These are phyloP conservation scores for Dioctria rufipes DNA, from an alignment of 2,888 invertebrate genomes.

Conservation along the genomic window DNA sequence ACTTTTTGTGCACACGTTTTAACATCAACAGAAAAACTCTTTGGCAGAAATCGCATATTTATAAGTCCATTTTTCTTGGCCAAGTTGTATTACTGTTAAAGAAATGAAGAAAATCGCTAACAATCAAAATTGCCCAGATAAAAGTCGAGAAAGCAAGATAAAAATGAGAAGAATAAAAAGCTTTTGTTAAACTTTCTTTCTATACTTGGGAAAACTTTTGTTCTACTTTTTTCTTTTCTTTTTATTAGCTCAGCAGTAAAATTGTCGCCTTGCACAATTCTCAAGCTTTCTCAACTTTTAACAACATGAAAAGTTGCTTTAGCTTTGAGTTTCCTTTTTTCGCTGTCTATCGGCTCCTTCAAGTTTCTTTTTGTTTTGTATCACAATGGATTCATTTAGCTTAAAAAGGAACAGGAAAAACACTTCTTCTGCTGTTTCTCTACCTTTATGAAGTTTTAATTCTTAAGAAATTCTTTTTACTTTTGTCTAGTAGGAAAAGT, in stretches of 20 bases:
- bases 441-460: neutral
- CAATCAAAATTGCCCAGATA: neutral
- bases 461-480: no score
- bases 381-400: conserved; percentile 13
- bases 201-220: neutral
- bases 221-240: neutral
- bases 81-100: neutral
- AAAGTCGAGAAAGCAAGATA: neutral
- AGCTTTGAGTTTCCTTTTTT: neutral
- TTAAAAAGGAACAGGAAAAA: neutral
- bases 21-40: no score
- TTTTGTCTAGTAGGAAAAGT: no score
- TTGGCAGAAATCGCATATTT: neutral
- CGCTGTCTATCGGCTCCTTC: neutral
- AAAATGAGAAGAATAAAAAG: neutral
- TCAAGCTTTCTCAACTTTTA: neutral
- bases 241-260: no score
- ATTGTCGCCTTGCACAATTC: neutral
- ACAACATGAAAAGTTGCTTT: neutral
- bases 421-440: neutral
- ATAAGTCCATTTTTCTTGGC: conserved; percentile 1
- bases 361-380: no score
- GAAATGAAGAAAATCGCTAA: neutral
- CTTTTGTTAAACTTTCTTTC: conserved; percentile 2
- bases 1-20: no score